Evolutionary conservation across 2,113 vertebrate species (phyloP), one percentile per base, ranked within the genome.

Genomic region (Antigone vipio): DNA sequence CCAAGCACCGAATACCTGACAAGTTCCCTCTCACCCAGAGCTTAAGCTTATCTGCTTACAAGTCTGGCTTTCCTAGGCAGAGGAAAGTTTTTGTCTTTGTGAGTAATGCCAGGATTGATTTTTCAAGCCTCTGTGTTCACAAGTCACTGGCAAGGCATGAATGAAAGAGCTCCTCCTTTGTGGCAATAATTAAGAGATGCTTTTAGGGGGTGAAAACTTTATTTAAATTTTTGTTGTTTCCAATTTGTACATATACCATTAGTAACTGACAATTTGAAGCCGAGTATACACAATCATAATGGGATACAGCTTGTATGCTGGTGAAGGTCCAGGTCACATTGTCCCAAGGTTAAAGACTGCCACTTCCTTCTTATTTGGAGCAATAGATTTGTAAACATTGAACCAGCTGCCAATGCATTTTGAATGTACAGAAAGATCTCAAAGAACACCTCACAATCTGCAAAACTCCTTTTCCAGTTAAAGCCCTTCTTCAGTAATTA

Each of bases 181-280:
- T 9, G 11, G 15, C 44, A 16, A 16, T 44, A 90, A 76, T 21
- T 78, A 79, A 42, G 0, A 94, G 64, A 92, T 34, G 40, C 38
- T 50, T 56, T 40, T 89, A 49, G 85, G 97, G 96, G 95, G 83
- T 55, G 11, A 82, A 88, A 87, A 66, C 12, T 84, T 63, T 95
- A 79, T 92, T 97, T 96, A 58, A 69, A 30, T 93, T 96, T 95
- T 97, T 91, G 15, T 81, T 90, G 24, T 59, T 96, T 97, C 92
- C 71, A 97, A 97, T 97, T 97, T 32, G 21, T 71, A 81, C 81
- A 60, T 19, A 59, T 8, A 69, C 47, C 53, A 47, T 58, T 38
- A 86, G 56, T 63, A 80, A 63, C 24, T 44, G 26, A 91, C 89
- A 95, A 86, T 92, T 94, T 97, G 63, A 85, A 92, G 32, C 76